Conservation (phyloP, 2,888 invertebrate genomes). For the Anoplius nigerrimus region DNA sequence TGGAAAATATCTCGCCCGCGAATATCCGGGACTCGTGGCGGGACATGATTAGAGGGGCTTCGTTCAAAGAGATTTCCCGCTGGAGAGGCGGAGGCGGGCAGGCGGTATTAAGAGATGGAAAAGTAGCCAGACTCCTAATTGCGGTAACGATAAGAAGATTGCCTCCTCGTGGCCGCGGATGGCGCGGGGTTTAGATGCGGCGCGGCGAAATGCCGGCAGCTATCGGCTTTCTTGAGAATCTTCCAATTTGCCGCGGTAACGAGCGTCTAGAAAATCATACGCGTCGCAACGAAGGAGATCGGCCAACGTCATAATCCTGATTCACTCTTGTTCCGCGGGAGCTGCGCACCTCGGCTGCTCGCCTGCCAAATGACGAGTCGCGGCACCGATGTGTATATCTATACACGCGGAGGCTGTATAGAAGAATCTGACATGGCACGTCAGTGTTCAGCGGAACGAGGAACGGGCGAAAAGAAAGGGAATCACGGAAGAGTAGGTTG, state of each 20-base stretch:
- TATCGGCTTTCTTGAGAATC: background rate
- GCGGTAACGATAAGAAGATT: constrained; percentile 10
- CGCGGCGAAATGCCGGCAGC: background rate
- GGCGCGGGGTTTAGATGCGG: background rate
- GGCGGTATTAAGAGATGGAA: constrained; percentile 26
- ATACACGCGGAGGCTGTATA: too few relatives aligned
- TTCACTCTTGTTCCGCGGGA: too few relatives aligned
- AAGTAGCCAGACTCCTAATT: constrained; percentile 13
- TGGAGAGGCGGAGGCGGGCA: background rate
- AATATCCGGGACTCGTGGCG: constrained; percentile 5
- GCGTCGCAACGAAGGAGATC: too few relatives aligned
- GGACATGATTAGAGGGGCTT: constrained; percentile 29
- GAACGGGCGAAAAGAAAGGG: background rate
- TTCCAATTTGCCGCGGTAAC: too few relatives aligned
- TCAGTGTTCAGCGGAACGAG: too few relatives aligned
- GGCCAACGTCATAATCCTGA: too few relatives aligned
- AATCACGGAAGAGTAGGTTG: background rate
- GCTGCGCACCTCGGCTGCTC: too few relatives aligned
- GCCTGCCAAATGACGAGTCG: too few relatives aligned
- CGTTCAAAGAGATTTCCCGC: constrained; percentile 26
- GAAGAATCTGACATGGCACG: too few relatives aligned
- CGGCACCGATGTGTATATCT: background rate
- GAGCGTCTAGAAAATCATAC: too few relatives aligned
- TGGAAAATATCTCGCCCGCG: background rate
- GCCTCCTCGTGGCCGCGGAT: constrained; percentile 2